Base-by-base conservation (phyloP, 2,888 invertebrate genomes). In the Dorcus parallelipipedus region DNA sequence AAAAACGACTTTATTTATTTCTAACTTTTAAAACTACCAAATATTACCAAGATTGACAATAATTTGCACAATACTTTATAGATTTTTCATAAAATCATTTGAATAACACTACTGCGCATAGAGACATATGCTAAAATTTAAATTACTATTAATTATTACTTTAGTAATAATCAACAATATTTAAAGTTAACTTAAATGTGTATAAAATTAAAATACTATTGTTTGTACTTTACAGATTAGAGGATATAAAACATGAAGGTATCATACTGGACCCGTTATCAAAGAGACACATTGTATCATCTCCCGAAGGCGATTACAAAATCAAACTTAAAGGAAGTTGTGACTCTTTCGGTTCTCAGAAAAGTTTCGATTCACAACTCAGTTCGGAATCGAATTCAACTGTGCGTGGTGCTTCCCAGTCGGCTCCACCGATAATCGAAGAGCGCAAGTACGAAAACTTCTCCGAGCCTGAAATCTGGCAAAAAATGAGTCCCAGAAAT, bases 291-390 rank as follows among this genome's bases (percentile, higher is more conserved):
- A 66, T 59, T 72, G 61, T 69, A 78, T 70, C 71, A 79, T 74
- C 73, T 75, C 59, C 64, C 73, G 60, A 69, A 73, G 69, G 67
- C 73, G 67, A 69, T 73, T 57, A 73, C 80, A 56, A 67, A 1
- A 72, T 76, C 2, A 78, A 80, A 53, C 74, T 82, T 38, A 83
- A 84, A 69, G 82, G 82, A 38, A 83, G 83, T 60, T 77, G 81
- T 45, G 84, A 84, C 64, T 83, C 83, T 41, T 71, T 83, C 48
- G 79, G 79, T 6, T 83, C 83, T 14, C 81, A 81, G 62, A 73
- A 78, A 2, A 81, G 81, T 65, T 77, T 78, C 40, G 82, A 82
- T 52, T 77, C 76, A 41, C 82, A 81, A 62, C 75, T 79, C 3
- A 81, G 81, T 64, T 76, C 80, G 5, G 82, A 82, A 60, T 75